These are phyloP conservation scores for Herminia tarsipennalis DNA, from an alignment of 2,888 invertebrate species.

Conservation along the genomic window DNA sequence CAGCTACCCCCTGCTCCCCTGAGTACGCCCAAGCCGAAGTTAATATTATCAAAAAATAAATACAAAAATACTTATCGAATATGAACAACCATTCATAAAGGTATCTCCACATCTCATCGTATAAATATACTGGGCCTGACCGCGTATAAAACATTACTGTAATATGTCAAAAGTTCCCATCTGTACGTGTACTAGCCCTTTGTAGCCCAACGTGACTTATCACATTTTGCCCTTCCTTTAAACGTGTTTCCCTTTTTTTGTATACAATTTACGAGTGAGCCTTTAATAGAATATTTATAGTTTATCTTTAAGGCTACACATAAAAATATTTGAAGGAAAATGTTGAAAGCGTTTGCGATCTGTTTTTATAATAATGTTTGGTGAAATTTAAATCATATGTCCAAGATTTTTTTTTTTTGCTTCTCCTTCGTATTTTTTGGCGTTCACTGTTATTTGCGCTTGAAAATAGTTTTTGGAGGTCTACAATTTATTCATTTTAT, in stretches of 20 bases:
- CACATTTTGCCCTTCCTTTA: constrained; percentile 51
- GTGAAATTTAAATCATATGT: no score
- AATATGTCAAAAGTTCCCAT: constrained; percentile 46
- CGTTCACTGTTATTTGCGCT: no score
- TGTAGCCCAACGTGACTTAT: constrained; percentile 62
- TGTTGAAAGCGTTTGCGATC: neutral
- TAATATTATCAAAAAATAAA: no score
- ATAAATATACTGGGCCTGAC: constrained; percentile 21
- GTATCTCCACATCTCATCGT: constrained; percentile 6
- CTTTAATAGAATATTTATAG: constrained; percentile 62
- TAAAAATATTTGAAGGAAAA: constrained; percentile 16
- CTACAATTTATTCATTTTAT: no score
- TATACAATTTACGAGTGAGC: constrained; percentile 55
- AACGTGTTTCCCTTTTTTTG: constrained; percentile 57
- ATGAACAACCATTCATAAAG: neutral
- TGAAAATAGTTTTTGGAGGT: no score
- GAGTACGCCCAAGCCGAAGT: no score
- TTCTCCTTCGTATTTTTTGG: no score
- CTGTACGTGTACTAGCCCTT: constrained; percentile 40
- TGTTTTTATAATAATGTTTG: neutral
- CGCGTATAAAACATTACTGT: constrained; percentile 26
- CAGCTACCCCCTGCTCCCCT: no score
- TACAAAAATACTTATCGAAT: no score
- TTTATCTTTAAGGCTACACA: constrained; percentile 28
- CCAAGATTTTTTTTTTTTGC: no score